Evolutionary conservation across 30 jellyfish, hydroid and myxozoan genomes (phyloP), one percentile per base, ranked within the genome.

Genomic region (Hydractinia symbiolongicarpus): DNA sequence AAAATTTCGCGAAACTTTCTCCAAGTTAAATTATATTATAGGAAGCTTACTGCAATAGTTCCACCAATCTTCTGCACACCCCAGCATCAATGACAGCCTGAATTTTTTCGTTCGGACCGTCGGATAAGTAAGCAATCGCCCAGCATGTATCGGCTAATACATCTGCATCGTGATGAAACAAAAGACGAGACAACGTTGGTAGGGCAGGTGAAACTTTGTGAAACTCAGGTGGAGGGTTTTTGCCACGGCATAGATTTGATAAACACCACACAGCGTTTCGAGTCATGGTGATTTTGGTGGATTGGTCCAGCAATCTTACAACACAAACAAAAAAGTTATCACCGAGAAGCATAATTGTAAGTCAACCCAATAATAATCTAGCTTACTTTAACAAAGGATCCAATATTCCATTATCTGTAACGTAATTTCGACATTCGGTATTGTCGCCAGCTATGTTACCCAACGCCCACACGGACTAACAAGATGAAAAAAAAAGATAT

Each of bases 21-120:
- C n/a, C n/a, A n/a, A n/a, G n/a, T n/a, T n/a, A n/a, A n/a, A n/a
- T n/a, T n/a, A 30, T 30, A 30, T 30, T 30, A 30, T 30, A 30
- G 44, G 44, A 30, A 1, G 44, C 96, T 84, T 74, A 94, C 99
- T 71, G 58, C 50, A 94, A 76, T 14, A 94, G 84, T 53, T 94
- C 99, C 21, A 94, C 99, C 20, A 94, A 89, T 75, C 99, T 73
- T 61, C 99, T 69, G 81, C 99, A 94, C 6, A 94, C 96, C 52
- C 99, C 99, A 58, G 96, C 97, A 75, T 94, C 96, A 54, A 94
- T 94, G 51, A 94, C 99, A 54, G 99, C 96, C 74, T 94, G 96
- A 55, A 94, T 87, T 75, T 94, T 94, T 71, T 89, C 80, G 75
- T 88, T 94, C 44, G 99, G 99, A 16, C 99, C 99, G 78, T 94